Conservation (phyloP, 2,797 vertebrate genomes). For the Vireo griseus region DNA sequence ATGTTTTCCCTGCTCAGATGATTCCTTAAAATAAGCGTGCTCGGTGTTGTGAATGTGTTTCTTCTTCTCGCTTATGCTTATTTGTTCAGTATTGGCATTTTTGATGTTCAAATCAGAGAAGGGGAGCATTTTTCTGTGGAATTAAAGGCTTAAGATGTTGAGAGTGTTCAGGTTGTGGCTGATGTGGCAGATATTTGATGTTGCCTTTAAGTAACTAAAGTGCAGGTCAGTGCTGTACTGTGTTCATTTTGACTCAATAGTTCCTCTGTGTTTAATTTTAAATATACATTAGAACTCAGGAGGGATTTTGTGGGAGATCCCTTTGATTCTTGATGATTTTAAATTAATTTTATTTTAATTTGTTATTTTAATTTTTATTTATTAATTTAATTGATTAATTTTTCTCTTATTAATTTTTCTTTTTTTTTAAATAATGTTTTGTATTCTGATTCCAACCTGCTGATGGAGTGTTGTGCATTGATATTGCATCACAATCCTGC, state of each 20-base stretch:
- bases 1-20: neutral
- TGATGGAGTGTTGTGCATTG: neutral
- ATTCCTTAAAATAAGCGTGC: neutral
- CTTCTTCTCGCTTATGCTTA: neutral
- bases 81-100: neutral
- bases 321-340: neutral
- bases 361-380: neutral
- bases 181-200: neutral
- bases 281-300: neutral
- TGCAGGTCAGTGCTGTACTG: neutral
- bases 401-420: neutral
- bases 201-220: too few relatives aligned
- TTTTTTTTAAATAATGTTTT: neutral
- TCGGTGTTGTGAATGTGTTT: accelerated
- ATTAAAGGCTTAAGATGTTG: neutral
- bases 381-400: accelerated
- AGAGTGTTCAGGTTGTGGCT: neutral
- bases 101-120: neutral
- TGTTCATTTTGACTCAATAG: neutral
- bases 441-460: neutral
- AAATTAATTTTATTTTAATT: neutral
- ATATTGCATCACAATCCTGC: neutral
- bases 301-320: neutral
- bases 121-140: neutral
- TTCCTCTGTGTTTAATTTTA: neutral